Percentiles rank a stretch among this genome's conserved stretches.
Conservation (phyloP, 2,113 vertebrate genomes). For the Nycticebus coucang region DNA sequence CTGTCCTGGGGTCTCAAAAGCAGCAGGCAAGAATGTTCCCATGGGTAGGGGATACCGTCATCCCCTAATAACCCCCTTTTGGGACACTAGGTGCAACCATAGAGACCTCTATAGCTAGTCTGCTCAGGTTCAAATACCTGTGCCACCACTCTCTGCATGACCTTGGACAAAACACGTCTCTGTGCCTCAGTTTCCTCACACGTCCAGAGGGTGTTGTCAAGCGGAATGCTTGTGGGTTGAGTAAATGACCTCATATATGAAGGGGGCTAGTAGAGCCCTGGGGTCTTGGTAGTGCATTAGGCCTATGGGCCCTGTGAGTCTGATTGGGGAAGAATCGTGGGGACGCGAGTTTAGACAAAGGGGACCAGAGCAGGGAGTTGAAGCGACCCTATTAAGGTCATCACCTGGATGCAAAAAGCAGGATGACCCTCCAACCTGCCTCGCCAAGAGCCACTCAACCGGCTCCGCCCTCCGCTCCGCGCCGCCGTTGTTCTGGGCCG, state of each 20-base stretch:
- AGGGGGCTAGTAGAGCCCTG: background rate
- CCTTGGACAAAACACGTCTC: background rate
- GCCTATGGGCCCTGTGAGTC: background rate
- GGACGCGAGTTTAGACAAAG: background rate
- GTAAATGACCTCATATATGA: background rate
- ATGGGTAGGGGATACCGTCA: background rate
- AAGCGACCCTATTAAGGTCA: background rate
- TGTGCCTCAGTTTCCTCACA: slow-evolving; percentile 40
- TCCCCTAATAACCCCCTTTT: background rate
- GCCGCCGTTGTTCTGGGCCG: slow-evolving; percentile 35
- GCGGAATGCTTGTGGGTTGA: background rate
- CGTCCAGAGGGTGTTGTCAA: background rate
- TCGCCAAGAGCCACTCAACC: background rate
- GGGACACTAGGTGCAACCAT: fast-evolving
- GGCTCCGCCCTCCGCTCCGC: slow-evolving; percentile 53
- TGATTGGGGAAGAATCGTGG: background rate
- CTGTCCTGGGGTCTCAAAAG: background rate
- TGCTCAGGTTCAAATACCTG: background rate
- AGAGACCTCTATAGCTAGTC: background rate
- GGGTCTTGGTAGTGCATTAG: background rate
- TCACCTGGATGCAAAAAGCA: background rate
- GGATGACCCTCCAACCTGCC: background rate
- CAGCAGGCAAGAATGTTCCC: background rate
- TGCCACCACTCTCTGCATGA: background rate
- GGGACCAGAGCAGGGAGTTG: background rate